Conservation (phyloP, 2,888 invertebrate species). For the Drosophila demipolita region DNA sequence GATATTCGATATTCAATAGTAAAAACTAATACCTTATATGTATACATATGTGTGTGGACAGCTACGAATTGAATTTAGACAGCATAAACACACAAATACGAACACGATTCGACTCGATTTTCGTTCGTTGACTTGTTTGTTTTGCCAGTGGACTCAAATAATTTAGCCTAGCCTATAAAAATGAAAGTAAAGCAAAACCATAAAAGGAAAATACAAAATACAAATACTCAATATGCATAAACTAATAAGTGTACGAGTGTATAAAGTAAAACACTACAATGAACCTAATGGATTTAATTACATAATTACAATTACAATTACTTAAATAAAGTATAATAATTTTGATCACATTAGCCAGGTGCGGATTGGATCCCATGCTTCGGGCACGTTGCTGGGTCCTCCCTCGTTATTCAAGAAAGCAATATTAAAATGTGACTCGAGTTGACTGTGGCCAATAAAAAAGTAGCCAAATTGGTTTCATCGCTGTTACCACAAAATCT, state of each 20-base stretch:
- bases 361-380: constrained; percentile 22
- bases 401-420: constrained; percentile 67
- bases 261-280: constrained; percentile 28
- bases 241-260: constrained; percentile 19
- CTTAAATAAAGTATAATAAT: constrained; percentile 33
- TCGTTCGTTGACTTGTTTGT: constrained; percentile 25
- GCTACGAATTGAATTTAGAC: constrained; percentile 13
- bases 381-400: not conserved
- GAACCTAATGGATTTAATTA: constrained; percentile 44
- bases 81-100: constrained; percentile 6
- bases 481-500: not conserved
- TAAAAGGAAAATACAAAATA: constrained; percentile 5
- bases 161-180: constrained; percentile 15
- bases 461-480: constrained; percentile 4
- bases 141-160: constrained; percentile 26
- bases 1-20: constrained; percentile 23
- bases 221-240: constrained; percentile 37
- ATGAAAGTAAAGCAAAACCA: not conserved
- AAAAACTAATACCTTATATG: constrained; percentile 18
- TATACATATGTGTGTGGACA: constrained; percentile 42
- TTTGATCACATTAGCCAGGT: constrained; percentile 53
- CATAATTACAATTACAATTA: constrained; percentile 28
- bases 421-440: constrained; percentile 71
- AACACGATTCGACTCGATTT: constrained; percentile 21
- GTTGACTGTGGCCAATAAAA: constrained; percentile 41